phyloP scores from a whole-genome alignment of 2,888 invertebrate genomes.

The Parelbella ahira region DNA sequence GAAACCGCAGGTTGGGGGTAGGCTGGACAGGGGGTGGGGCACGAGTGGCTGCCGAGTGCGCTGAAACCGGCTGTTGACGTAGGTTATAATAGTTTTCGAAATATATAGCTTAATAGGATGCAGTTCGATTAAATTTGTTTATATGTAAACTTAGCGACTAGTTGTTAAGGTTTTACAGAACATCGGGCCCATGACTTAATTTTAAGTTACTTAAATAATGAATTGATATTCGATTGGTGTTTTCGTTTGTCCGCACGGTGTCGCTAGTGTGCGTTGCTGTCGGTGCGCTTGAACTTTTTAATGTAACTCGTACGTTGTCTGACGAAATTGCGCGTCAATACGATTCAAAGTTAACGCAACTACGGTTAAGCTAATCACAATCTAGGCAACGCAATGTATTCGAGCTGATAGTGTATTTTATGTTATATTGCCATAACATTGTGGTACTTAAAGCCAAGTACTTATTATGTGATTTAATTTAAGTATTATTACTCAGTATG shows the following conservation, averaged over 20 bases:
- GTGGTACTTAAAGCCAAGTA: conserved; percentile 13
- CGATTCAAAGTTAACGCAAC: too few species aligned
- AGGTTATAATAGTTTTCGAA: conserved; percentile 62
- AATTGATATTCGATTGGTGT: conserved; percentile 38
- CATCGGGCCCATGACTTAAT: conserved; percentile 78
- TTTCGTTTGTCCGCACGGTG: conserved; percentile 32
- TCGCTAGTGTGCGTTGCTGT: conserved; percentile 39
- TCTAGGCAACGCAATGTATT: too few species aligned
- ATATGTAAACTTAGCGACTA: conserved; percentile 57
- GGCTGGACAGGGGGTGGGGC: too few species aligned
- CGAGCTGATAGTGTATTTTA: too few species aligned
- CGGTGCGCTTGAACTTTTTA: conserved; percentile 38
- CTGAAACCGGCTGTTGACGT: too few species aligned
- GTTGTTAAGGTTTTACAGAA: conserved; percentile 66
- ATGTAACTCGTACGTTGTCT: too few species aligned
- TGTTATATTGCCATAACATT: conserved; percentile 17
- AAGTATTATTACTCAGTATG: conserved; percentile 10
- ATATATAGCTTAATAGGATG: conserved; percentile 69
- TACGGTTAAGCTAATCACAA: too few species aligned
- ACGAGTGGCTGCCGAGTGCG: too few species aligned
- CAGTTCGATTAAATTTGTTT: conserved; percentile 63
- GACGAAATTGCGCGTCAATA: conserved; percentile 32
- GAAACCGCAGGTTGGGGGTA: too few species aligned
- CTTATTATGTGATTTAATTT: conserved; percentile 18
- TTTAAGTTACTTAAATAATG: conserved; percentile 60